Base-by-base conservation (phyloP, 1,140 invertebrate species). In the Protaetia brevitarsis region DNA sequence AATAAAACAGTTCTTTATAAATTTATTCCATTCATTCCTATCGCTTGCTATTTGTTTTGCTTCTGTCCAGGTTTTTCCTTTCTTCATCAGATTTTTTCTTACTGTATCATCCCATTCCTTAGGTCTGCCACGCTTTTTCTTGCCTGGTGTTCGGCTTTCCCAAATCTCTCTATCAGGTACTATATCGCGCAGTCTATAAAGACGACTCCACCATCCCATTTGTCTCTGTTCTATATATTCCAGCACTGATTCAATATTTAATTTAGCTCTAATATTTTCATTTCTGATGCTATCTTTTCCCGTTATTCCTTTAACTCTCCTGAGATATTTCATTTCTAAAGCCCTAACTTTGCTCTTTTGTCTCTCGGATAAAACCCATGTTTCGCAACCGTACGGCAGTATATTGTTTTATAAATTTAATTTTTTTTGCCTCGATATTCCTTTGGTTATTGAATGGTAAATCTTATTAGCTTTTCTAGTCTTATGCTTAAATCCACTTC, bases 321-420 rank as follows among this genome's bases (percentile, higher is more conserved):
- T 45, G 11, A 64, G 34, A 19, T 29, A 64, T 64, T 64, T 64
- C 62, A 64, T 64, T 64, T 64, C 37, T 29, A 27, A n/a, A n/a
- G 62, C 62, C 29, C 19, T n/a, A 13, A 64, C 16, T 28, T 56
- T 64, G n/a, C 36, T 51, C 28, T 64, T 64, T 3, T 45, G 1
- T 64, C 37, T 51, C 4, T 51, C 41, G 1, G 28, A 13, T 37
- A 62, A 31, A n/a, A 62, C 28, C 60, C 60, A 62, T 7, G 60
- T 19, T 36, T 34, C 60, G 29, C 60, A 62, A 5, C 28, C 60
- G 26, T 62, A 62, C 16, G 60, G 31, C 26, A 62, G 26, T 62
- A 62, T 27, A 11, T n/a, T n/a, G 10, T 29, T 4, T 11, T 59
- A 59, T 5, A 59, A 1, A 4, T 59, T 59, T 7, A 51, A 16